Percentiles rank a stretch among this genome's conserved stretches.
phyloP scores from a whole-genome alignment of 2,888 invertebrate species.

The Andricus quercusramuli region DNA sequence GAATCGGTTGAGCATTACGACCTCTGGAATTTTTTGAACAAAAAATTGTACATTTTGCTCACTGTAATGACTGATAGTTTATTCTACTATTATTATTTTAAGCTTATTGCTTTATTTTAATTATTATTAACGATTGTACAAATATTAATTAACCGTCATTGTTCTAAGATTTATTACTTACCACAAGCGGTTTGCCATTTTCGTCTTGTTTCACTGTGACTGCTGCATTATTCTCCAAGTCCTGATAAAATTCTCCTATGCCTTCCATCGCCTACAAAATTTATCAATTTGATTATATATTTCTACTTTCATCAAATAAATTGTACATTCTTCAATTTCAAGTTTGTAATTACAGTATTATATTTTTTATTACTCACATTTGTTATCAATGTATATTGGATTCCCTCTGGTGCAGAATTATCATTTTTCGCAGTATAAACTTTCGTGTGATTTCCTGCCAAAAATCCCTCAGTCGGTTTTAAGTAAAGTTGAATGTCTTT shows the following conservation, averaged over 20 bases:
- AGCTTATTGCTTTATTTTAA: too few relatives aligned
- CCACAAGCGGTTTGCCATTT: conserved; percentile 54
- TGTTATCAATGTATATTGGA: conserved; percentile 58
- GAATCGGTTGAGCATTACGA: too few relatives aligned
- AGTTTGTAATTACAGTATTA: too few relatives aligned
- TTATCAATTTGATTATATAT: not conserved
- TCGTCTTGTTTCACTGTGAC: conserved; percentile 52
- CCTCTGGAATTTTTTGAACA: too few relatives aligned
- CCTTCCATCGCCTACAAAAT: conserved; percentile 52
- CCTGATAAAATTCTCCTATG: conserved; percentile 52
- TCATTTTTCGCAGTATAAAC: conserved; percentile 64
- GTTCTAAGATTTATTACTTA: conserved; percentile 50
- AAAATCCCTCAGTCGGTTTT: conserved; percentile 64
- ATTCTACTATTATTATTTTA: too few relatives aligned
- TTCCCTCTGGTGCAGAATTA: conserved; percentile 52
- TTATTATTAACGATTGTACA: too few relatives aligned
- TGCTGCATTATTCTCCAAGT: conserved; percentile 57
- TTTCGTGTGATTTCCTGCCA: conserved; percentile 65
- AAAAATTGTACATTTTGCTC: too few relatives aligned
- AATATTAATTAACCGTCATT: too few relatives aligned
- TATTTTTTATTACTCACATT: conserved; percentile 53
- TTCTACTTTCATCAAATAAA: not conserved
- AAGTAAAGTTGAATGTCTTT: conserved; percentile 64
- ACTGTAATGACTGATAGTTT: too few relatives aligned
- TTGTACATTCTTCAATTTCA: too few relatives aligned